Base-by-base conservation (phyloP, 2,113 vertebrate genomes). In the Halichoeres trimaculatus region DNA sequence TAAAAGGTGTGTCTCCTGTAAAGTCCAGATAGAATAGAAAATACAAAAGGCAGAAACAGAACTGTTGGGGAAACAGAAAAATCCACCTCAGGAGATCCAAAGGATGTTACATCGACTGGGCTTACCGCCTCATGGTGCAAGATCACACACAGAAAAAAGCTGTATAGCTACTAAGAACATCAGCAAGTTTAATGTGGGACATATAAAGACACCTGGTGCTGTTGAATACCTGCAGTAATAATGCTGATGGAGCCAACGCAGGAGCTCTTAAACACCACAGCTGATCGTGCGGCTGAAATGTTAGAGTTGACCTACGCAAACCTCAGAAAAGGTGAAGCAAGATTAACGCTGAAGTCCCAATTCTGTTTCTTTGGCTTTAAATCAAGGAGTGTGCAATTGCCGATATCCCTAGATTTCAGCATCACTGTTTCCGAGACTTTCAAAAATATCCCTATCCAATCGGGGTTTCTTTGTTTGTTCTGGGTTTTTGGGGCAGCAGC, bases 401-500 rank as follows among this genome's bases (percentile, higher is more conserved):
- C 84, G 89, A 91, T 85, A 88, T 67, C 36, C 76, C 77, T 86
- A 71, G 81, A 80, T 87, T 90, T 75, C 82, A 85, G 80, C 83
- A 83, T 83, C 74, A 76, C 67, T 55, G 51, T 81, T 79, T 85
- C 69, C n/a, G 19, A 72, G 59, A 64, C 57, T 77, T 70, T n/a
- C 36, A 26, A 11, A 71, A 40, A 23, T 20, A 22, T 12, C 26
- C 53, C 38, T 66, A 63, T 81, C 88, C 78, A 87, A 87, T 85
- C 58, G 30, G 30, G 30, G 69, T 56, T 19, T 83, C 65, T 75
- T 75, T 34, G 35, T 74, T 61, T 60, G 59, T 47, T n/a, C 20
- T 64, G 45, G 38, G 54, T 71, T 36, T 74, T 52, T 84, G 67
- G 23, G 61, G 78, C 89, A 95, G 95, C 96, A 96, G 96, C 84